Evolutionary conservation across 2,113 vertebrate species (phyloP).

Genomic region (Procavia capensis): DNA sequence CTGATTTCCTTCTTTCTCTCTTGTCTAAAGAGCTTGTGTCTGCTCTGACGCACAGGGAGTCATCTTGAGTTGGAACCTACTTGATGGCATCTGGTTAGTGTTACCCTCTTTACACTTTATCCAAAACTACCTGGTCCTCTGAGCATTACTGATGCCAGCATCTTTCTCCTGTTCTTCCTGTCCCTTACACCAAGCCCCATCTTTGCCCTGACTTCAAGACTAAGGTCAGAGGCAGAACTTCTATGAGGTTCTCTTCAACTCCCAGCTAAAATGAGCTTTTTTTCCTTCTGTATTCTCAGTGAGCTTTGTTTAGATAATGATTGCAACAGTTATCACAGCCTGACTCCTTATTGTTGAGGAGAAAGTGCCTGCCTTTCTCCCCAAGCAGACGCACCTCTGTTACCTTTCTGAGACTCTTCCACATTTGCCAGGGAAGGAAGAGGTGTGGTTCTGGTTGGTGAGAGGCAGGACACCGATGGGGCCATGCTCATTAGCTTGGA

Average conservation of each 20-base stretch:
- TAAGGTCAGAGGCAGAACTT: background rate
- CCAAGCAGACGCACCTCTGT: background rate
- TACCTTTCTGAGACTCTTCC: background rate
- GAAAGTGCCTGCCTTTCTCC: background rate
- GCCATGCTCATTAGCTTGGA: background rate
- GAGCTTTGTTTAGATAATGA: background rate
- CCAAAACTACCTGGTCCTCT: background rate
- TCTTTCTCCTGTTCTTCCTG: no score
- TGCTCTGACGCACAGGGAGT: background rate
- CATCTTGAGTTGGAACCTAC: no score
- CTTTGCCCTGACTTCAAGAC: background rate
- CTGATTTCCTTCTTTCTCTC: no score
- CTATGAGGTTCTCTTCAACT: background rate
- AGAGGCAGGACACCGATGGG: background rate
- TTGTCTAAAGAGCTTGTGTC: background rate
- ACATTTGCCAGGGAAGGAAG: background rate
- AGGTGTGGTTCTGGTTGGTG: background rate
- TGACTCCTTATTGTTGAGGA: background rate
- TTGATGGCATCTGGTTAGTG: no score
- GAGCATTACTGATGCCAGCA: background rate
- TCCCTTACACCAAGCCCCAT: background rate
- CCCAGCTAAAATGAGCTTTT: background rate
- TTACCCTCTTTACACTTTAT: no score
- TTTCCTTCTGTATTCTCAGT: rapidly evolving
- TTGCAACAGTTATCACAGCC: background rate